Evolutionary conservation across 2,888 invertebrate species (phyloP), one percentile per base, ranked within the genome.

Genomic region (Cataglyphis albicans): DNA sequence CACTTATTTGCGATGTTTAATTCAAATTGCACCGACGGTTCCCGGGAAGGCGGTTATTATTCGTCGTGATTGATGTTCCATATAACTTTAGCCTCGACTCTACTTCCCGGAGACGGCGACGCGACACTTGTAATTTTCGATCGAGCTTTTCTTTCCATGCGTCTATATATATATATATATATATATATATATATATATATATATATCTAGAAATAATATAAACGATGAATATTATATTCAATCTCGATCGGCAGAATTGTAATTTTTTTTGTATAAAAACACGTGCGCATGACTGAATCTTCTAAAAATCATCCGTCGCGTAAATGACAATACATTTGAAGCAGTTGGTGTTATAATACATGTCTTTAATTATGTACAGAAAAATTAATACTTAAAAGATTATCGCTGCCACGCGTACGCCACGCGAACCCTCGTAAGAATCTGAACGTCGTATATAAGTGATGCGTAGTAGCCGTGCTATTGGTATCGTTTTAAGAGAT

Each of bases 1-100:
- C 78, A 78, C n/a, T 21, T 21, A 78, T 70, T 57, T 72, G 59
- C 67, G 41, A 80, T 80, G 72, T 80, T 80, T 80, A 80, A 80
- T 80, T 80, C 78, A 80, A 70, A 57, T 72, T 72, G 57, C 57
- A 57, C 12, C 70, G 41, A 12, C 25, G 25, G 10, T 80, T 68
- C 55, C 29, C 76, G 29, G 55, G 55, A 68, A 59, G 32, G 18
- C 78, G 44, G 72, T 80, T 72, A 78, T 78, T 78, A 80, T 59
- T 80, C 59, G 59, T 29, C 35, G 59, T 80, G 72, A 80, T 80
- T 80, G 78, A 72, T 59, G 59, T 80, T 80, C 57, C 48, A 59
- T 80, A 72, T 44, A 80, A 70, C 78, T 78, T 70, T 78, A 78
- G 44, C 72, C 72, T 59, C 78, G 72, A 25, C 72, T 70, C 78